Conservation (phyloP, 2,113 vertebrate species). For the Lucifuga dentata region DNA sequence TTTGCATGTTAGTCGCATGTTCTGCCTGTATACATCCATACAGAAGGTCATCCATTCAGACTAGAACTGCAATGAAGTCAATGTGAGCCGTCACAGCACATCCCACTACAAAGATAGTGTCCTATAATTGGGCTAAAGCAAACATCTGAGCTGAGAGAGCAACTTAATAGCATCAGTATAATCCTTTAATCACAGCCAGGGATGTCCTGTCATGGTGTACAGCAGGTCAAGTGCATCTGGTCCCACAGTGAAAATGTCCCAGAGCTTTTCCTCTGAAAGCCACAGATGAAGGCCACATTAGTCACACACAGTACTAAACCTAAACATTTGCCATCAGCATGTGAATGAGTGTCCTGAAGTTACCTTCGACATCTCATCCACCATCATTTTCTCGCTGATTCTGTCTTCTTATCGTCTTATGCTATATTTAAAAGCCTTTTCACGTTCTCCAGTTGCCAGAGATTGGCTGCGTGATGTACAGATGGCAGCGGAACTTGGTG, state of each 20-base stretch:
- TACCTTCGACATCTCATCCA: conserved; percentile 43
- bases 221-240: conserved; percentile 24
- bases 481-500: conserved; percentile 41
- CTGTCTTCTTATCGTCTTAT: conserved; percentile 41
- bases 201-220: conserved; percentile 15
- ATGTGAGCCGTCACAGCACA: neutral
- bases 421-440: conserved; percentile 59
- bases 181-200: neutral
- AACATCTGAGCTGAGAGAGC: conserved; percentile 16
- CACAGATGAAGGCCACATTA: conserved; percentile 52
- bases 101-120: neutral
- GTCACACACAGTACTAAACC: conserved; percentile 37
- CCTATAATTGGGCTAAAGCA: conserved; percentile 13
- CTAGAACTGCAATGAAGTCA: neutral
- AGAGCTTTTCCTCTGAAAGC: conserved; percentile 56
- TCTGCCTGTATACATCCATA: neutral
- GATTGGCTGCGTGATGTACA: conserved; percentile 34
- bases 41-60: neutral
- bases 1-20: too few relatives aligned
- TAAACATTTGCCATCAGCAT: conserved; percentile 43
- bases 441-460: conserved; percentile 51
- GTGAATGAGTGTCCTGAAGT: conserved; percentile 57
- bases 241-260: conserved; percentile 24
- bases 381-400: conserved; percentile 12
- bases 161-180: neutral